These are phyloP conservation scores for Pyralis farinalis DNA, from an alignment of 2,888 invertebrate genomes.

Conservation along the genomic window DNA sequence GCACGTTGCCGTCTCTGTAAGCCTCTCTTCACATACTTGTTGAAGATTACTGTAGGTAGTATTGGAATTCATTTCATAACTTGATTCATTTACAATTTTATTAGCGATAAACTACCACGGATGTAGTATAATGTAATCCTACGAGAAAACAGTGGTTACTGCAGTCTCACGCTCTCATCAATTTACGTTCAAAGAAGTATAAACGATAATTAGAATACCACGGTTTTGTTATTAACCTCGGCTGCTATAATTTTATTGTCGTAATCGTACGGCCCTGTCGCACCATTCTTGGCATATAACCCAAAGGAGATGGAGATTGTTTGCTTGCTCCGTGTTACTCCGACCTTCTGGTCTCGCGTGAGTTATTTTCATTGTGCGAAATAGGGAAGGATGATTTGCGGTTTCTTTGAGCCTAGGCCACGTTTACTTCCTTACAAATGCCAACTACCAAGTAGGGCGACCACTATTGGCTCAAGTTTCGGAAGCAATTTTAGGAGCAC, in stretches of 20 bases:
- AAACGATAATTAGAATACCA: neutral
- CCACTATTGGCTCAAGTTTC: neutral
- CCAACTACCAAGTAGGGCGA: neutral
- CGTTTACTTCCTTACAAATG: neutral
- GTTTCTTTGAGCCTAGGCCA: neutral
- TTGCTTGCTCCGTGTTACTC: neutral
- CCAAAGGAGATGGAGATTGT: neutral
- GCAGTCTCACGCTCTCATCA: neutral
- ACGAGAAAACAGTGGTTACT: too few relatives aligned
- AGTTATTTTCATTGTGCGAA: neutral
- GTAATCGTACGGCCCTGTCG: neutral
- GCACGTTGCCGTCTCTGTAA: too few relatives aligned
- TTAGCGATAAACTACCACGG: neutral
- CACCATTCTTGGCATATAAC: neutral
- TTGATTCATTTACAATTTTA: too few relatives aligned
- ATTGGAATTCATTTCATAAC: too few relatives aligned
- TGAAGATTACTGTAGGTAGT: too few relatives aligned
- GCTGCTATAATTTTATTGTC: neutral
- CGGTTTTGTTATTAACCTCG: neutral
- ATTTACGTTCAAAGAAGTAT: neutral
- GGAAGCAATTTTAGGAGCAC: neutral
- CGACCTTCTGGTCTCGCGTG: neutral
- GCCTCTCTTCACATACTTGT: too few relatives aligned
- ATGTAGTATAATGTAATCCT: too few relatives aligned
- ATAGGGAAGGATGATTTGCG: slow-evolving; percentile 3